phyloP scores from a whole-genome alignment of 2,113 vertebrate genomes.

The Chrysochloris asiatica region DNA sequence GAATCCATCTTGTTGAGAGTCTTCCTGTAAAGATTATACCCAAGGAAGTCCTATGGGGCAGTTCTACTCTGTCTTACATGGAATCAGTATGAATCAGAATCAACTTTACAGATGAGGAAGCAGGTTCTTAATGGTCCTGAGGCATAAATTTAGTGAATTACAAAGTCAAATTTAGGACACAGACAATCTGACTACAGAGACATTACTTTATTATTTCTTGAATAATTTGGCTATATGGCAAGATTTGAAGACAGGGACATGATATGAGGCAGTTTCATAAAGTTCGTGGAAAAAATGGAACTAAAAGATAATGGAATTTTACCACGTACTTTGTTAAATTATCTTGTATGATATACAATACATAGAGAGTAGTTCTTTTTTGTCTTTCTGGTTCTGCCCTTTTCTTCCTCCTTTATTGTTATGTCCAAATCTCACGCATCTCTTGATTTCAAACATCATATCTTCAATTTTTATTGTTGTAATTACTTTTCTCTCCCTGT shows the following conservation, averaged over 20 bases:
- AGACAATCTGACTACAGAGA: not conserved
- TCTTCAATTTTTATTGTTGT: not conserved
- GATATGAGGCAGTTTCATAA: no score
- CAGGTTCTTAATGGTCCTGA: not conserved
- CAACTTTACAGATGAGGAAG: conserved; percentile 19
- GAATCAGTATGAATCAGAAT: no score
- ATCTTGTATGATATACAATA: not conserved
- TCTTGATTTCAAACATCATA: not conserved
- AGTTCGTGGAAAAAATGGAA: no score
- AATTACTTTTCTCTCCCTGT: not conserved
- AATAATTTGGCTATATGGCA: not conserved
- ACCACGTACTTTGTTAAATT: no score
- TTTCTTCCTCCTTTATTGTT: not conserved
- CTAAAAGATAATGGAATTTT: no score
- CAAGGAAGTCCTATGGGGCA: no score
- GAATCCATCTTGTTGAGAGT: no score
- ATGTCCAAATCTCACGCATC: not conserved
- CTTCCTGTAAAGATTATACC: no score
- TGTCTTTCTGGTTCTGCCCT: not conserved
- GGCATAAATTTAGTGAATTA: conserved; percentile 15
- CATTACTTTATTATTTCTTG: not conserved
- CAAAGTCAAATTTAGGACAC: not conserved
- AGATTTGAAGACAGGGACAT: not conserved
- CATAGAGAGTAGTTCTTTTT: not conserved
- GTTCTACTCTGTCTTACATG: no score